Evolutionary conservation across 1,140 invertebrate genomes (phyloP), one percentile per base, ranked within the genome.

Genomic region (Aleiodes sp.): DNA sequence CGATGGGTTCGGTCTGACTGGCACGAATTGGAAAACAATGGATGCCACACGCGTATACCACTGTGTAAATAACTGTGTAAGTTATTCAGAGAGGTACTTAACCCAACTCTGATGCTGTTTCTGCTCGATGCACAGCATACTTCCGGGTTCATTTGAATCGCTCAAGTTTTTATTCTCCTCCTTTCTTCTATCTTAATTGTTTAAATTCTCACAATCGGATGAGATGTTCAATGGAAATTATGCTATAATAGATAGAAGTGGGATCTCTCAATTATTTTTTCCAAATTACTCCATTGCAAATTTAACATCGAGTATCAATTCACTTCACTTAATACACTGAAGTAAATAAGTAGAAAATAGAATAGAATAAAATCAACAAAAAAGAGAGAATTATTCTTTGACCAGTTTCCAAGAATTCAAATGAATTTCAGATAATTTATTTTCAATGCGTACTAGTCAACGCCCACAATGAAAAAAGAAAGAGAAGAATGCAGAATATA

Each of bases 11-110:
- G 46, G 46, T 52, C 46, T 52, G 19, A 21, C 46, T 52, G 46
- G 46, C 46, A 52, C 46, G 46, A 52, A 52, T 52, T 52, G 46
- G 46, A 52, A 52, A 52, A 52, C 46, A 52, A 52, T 52, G 46
- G 46, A 24, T 52, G 28, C 56, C 24, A 59, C 28, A 59, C 56
- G 56, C 28, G 28, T 59, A 52, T 59, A 28, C 4, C 56, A 29
- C 26, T 59, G 56, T 59, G 28, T 59, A 59, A 59, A 59, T 59
- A 59, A 59, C 24, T 59, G 7, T 7, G 24, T 59, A 28, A 59
- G 56, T 59, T 59, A 59, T 59, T 59, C 14, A 59, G n/a, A 59
- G 26, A 52, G 21, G 46, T 52, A 52, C 46, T 52, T 52, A 52
- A 52, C 46, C 46, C 46, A 52, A 52, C 46, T 52, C 16, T 52